These are phyloP conservation scores for Nerophis ophidion DNA, from an alignment of 2,113 vertebrate genomes.

Conservation along the genomic window DNA sequence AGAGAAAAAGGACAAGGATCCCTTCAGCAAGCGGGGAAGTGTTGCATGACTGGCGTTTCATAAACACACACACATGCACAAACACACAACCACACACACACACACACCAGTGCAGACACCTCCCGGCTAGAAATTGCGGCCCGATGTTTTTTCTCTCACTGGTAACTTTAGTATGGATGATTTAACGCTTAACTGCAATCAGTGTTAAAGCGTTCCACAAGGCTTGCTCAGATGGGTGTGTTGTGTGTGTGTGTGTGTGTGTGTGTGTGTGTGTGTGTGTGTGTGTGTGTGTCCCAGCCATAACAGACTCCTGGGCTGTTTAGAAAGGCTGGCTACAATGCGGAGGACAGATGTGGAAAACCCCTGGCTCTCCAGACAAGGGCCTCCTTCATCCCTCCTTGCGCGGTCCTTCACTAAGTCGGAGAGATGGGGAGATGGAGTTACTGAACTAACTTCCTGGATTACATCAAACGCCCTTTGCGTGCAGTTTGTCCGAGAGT, in stretches of 20 bases:
- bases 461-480: conserved; percentile 73
- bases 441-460: conserved; percentile 80
- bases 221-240: conserved; percentile 62
- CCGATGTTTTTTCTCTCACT: conserved; percentile 65
- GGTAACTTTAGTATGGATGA: conserved; percentile 73
- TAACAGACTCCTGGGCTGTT: conserved; percentile 72
- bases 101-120: conserved; percentile 41
- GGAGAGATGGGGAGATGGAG: conserved; percentile 64
- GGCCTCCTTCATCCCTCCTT: conserved; percentile 71
- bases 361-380: conserved; percentile 74
- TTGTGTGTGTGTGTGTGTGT: conserved; percentile 25
- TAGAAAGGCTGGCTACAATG: conserved; percentile 74
- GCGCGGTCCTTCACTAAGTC: conserved; percentile 61
- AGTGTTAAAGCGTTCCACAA: conserved; percentile 73
- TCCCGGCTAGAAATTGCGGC: conserved; percentile 49
- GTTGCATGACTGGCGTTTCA: conserved; percentile 62
- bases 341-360: conserved; percentile 79
- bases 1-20: conserved; percentile 57
- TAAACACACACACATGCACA: conserved; percentile 49
- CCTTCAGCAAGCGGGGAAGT: conserved; percentile 57
- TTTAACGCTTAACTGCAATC: conserved; percentile 76
- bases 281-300: conserved; percentile 55
- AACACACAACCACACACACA: conserved; percentile 14
- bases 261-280: conserved; percentile 39
- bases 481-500: conserved; percentile 35